phyloP scores from a whole-genome alignment of 2,113 vertebrate genomes.

The Aplodontia rufa region DNA sequence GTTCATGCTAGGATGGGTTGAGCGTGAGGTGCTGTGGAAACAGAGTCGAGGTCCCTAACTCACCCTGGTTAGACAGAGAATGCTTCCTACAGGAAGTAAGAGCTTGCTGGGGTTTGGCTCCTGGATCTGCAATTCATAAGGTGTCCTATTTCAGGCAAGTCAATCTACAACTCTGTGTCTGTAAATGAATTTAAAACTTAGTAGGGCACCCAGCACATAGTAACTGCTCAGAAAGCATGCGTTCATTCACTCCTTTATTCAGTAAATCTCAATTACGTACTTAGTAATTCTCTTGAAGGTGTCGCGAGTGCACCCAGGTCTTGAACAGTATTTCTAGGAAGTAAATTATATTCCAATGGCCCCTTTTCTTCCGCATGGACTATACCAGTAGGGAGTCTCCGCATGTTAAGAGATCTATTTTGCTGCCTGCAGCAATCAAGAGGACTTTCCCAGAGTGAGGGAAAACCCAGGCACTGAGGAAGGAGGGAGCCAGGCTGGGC shows the following conservation, averaged over 20 bases:
- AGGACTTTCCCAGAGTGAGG: neutral
- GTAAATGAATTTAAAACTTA: neutral
- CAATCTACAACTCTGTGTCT: neutral
- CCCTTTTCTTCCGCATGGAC: neutral
- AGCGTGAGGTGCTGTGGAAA: fast-evolving
- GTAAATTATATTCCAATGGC: neutral
- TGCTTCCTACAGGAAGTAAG: neutral
- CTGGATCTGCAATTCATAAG: neutral
- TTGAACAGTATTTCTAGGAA: neutral
- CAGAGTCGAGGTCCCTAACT: neutral
- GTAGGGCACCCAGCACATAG: neutral
- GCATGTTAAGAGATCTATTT: neutral
- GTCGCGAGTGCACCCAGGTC: neutral
- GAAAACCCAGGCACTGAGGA: neutral
- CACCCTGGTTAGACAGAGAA: neutral
- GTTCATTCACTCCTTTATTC: neutral
- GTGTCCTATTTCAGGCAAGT: neutral
- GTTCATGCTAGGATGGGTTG: neutral
- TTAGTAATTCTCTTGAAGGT: neutral
- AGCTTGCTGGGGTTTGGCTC: neutral
- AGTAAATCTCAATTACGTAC: neutral
- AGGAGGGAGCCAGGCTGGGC: neutral
- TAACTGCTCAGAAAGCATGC: neutral
- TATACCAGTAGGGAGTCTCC: neutral
- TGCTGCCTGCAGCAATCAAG: neutral